phyloP scores from a whole-genome alignment of 2,113 vertebrate species.

The Ailurus styani region DNA sequence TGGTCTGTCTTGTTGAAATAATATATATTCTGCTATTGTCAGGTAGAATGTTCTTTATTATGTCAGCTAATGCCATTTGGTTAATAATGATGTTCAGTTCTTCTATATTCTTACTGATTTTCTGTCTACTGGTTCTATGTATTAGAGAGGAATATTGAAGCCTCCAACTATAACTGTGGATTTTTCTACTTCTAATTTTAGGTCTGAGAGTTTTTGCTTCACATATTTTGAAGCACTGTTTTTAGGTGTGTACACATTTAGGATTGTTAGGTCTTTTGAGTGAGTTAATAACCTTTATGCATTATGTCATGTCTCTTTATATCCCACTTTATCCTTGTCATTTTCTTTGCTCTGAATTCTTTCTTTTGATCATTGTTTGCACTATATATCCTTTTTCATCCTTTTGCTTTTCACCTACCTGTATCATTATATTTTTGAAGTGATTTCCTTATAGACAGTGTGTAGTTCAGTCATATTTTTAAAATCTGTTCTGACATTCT shows the following conservation, averaged over 20 bases:
- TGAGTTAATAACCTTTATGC: conserved; percentile 10
- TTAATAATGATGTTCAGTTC: neutral
- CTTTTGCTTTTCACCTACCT: neutral
- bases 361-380: neutral
- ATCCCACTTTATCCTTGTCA: neutral
- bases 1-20: conserved; percentile 2
- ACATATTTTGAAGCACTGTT: conserved; percentile 22
- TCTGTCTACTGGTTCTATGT: neutral
- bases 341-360: conserved; percentile 22
- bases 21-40: neutral
- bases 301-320: neutral
- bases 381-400: neutral
- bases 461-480: neutral
- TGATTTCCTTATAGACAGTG: neutral
- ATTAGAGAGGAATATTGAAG: neutral
- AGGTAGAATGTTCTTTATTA: neutral
- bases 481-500: neutral
- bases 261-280: conserved; percentile 19
- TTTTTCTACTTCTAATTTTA: conserved; percentile 32
- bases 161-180: neutral
- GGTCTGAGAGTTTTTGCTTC: conserved; percentile 5
- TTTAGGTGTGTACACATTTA: neutral
- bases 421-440: conserved; percentile 12
- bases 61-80: neutral
- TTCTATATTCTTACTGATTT: conserved; percentile 15